Conservation (phyloP, 1,140 invertebrate genomes). For the Drosophila lini region DNA sequence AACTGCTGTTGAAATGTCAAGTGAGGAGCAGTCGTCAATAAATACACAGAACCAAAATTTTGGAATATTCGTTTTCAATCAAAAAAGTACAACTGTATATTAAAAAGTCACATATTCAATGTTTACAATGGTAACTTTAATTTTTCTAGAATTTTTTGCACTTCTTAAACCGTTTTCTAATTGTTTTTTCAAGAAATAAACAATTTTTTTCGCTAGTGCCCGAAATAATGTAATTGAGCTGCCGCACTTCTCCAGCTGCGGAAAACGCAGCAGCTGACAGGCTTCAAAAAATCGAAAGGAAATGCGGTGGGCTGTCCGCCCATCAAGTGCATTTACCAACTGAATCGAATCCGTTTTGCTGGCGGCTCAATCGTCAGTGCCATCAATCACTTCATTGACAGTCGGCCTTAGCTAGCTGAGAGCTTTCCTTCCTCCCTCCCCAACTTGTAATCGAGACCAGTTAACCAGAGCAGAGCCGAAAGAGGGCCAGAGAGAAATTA, state of each 20-base stretch:
- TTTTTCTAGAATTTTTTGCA: not conserved
- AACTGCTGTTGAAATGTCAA: conserved; percentile 5
- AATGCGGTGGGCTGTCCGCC: not conserved
- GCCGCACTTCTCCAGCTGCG: conserved; percentile 59
- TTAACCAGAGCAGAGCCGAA: conserved; percentile 14
- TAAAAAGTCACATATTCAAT: too few species aligned
- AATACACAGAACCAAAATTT: not conserved
- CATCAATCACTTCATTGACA: conserved; percentile 76
- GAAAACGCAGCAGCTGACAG: conserved; percentile 60
- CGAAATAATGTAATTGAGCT: conserved; percentile 58
- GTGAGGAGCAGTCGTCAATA: not conserved
- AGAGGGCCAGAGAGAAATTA: conserved; percentile 50
- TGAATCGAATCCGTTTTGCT: conserved; percentile 31
- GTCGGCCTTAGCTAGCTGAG: conserved; percentile 51
- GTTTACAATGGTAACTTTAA: too few species aligned
- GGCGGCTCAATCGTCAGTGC: conserved; percentile 70
- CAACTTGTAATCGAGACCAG: conserved; percentile 62
- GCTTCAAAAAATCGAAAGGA: conserved; percentile 18
- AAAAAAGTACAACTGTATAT: too few species aligned
- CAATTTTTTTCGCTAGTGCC: not conserved
- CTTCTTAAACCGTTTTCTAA: not conserved
- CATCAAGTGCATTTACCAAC: conserved; percentile 20
- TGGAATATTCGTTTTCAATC: not conserved
- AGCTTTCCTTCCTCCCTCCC: conserved; percentile 14
- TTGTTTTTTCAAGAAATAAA: too few species aligned